These are phyloP conservation scores for Charaxes varanes DNA, from an alignment of 1,140 invertebrate genomes.

Conservation along the genomic window DNA sequence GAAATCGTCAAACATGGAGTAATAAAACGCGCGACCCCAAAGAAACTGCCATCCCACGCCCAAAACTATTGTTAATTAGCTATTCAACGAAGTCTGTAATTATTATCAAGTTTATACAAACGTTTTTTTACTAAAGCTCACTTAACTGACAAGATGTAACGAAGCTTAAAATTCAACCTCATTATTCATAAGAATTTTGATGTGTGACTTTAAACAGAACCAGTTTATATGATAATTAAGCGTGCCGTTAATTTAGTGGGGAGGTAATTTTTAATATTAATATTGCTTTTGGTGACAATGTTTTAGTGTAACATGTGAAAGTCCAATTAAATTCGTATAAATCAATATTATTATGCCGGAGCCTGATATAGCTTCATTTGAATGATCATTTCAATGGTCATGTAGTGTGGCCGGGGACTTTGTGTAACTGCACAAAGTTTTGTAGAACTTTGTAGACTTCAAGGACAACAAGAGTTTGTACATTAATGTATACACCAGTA, in stretches of 20 bases:
- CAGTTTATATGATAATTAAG: constrained; percentile 58
- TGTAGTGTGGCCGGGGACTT: too few species aligned
- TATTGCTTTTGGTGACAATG: constrained; percentile 9
- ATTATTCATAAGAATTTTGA: constrained; percentile 59
- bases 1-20: constrained; percentile 3
- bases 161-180: constrained; percentile 59
- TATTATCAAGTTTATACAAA: constrained; percentile 41
- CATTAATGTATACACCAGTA: too few species aligned
- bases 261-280: constrained; percentile 34
- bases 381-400: too few species aligned
- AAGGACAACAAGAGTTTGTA: too few species aligned
- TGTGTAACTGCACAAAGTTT: too few species aligned
- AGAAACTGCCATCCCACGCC: constrained; percentile 17
- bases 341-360: too few species aligned
- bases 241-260: constrained; percentile 38
- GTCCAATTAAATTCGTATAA: too few species aligned
- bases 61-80: constrained; percentile 29
- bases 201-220: constrained; percentile 46
- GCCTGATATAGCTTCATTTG: too few species aligned
- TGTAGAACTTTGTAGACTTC: too few species aligned
- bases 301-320: too few species aligned
- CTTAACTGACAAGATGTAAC: constrained; percentile 58
- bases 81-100: constrained; percentile 34
- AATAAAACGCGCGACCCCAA: constrained; percentile 4
- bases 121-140: constrained; percentile 42